These are phyloP conservation scores for Drosophila ambigua DNA, from an alignment of 1,140 invertebrate species.

Conservation along the genomic window DNA sequence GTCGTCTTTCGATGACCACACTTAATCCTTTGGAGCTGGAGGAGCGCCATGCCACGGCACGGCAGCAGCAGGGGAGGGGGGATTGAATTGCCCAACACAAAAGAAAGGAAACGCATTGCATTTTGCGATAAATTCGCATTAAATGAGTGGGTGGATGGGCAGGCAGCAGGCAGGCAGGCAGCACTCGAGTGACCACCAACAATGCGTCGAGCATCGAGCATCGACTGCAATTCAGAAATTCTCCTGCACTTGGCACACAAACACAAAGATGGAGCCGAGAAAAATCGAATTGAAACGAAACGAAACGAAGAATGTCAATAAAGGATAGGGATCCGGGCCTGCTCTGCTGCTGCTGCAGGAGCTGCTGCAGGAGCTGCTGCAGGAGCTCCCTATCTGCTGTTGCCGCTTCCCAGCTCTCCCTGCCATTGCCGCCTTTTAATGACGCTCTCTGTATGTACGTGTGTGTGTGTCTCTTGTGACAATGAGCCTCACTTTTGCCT, in stretches of 20 bases:
- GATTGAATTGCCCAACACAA: neutral
- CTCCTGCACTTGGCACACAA: slow-evolving; percentile 67
- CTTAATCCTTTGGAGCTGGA: slow-evolving; percentile 54
- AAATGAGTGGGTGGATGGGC: slow-evolving; percentile 35
- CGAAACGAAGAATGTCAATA: slow-evolving; percentile 70
- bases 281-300: slow-evolving; percentile 54
- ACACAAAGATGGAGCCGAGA: slow-evolving; percentile 57
- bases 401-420: neutral
- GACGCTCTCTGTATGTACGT: slow-evolving; percentile 12
- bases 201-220: slow-evolving; percentile 46
- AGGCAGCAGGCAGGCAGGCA: neutral
- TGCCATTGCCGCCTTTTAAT: slow-evolving; percentile 41
- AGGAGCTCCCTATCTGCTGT: slow-evolving; percentile 1
- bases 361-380: slow-evolving; percentile 19
- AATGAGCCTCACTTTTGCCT: slow-evolving; percentile 46
- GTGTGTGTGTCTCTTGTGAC: slow-evolving; percentile 20
- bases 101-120: slow-evolving; percentile 52
- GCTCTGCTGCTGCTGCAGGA: slow-evolving; percentile 2
- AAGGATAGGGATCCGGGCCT: slow-evolving; percentile 27
- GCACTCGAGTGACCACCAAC: slow-evolving; percentile 51
- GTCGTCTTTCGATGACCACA: slow-evolving; percentile 72
- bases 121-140: slow-evolving; percentile 78
- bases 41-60: no score
- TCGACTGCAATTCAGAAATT: slow-evolving; percentile 53
- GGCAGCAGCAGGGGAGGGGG: neutral